Base-by-base conservation (phyloP, 2,113 vertebrate species). In the Perca schrenkii region DNA sequence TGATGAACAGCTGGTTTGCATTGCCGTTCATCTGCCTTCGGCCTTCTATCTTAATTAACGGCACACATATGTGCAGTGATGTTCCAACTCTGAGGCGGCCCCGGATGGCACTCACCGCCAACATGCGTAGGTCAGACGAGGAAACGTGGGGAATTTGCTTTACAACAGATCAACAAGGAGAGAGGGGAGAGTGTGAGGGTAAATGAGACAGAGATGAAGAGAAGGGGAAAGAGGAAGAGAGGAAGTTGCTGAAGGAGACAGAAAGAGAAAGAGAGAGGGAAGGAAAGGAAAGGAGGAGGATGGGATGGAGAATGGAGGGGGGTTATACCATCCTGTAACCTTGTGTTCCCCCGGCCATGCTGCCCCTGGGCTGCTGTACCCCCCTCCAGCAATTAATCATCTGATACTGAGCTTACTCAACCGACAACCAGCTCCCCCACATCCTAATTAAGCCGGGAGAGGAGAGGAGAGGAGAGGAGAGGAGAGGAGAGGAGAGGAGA, bases 361-460 rank as follows among this genome's bases (percentile, higher is more conserved):
- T 85, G 86, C 88, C 91, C 91, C 94, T 86, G 83, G 81, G 88
- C 90, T 81, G 82, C 86, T 77, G 87, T 90, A 89, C 89, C 86
- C 93, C 92, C 92, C 90, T 90, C 79, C 87, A 87, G 95, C 93
- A 95, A 96, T 95, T 96, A 95, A 96, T 96, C 95, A 96, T 95
- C 91, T 93, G 93, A 95, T 96, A 93, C 91, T 86, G 93, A 94
- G 94, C 91, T 94, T 95, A 94, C 93, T 94, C 94, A 93, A 93
- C 92, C 91, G 87, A 89, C 89, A 92, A 90, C 90, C 80, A 91
- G 88, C 94, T 91, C 92, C 87, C 86, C 90, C 83, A 94, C 90
- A 93, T 95, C 93, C 94, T 94, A 95, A 95, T 95, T 95, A 95
- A 93, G 82, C 84, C 71, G 77, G 86, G 80, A 80, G 71, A 86